Percentiles rank a stretch among this genome's conserved stretches.
These are phyloP conservation scores for Holacanthus passer DNA, from an alignment of 2,113 vertebrate genomes.

Conservation along the genomic window DNA sequence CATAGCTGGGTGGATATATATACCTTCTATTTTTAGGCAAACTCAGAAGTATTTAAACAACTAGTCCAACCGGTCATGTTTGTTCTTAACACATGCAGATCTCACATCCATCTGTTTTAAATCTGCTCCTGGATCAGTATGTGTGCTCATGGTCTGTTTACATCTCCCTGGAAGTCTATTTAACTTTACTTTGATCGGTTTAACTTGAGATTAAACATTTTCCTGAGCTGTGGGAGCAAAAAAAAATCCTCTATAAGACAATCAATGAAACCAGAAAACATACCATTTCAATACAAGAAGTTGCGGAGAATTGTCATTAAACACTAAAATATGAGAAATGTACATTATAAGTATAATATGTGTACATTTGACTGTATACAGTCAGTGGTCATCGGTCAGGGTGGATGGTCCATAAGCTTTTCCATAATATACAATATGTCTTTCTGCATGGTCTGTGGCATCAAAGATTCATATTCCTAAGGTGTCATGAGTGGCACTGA, in stretches of 20 bases:
- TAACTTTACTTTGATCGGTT: background rate
- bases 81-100: background rate
- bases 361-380: no score
- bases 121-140: slow-evolving; percentile 5
- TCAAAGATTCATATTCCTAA: background rate
- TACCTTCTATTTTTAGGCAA: slow-evolving; percentile 1
- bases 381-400: no score
- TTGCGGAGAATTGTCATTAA: no score
- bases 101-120: background rate
- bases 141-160: background rate
- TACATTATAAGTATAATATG: no score
- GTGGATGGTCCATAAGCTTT: no score
- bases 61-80: background rate
- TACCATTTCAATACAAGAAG: no score
- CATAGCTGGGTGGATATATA: slow-evolving; percentile 9
- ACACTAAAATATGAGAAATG: background rate
- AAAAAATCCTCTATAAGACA: no score
- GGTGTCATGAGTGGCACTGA: background rate
- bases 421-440: no score
- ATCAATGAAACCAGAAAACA: no score
- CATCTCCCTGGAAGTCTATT: background rate
- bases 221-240: background rate
- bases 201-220: background rate
- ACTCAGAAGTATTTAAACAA: background rate
- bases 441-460: background rate